A percentile compares a stretch with the other conserved stretches of the same genome.
Conservation (phyloP, 2,888 invertebrate species). For the Ophion ventricosus region DNA sequence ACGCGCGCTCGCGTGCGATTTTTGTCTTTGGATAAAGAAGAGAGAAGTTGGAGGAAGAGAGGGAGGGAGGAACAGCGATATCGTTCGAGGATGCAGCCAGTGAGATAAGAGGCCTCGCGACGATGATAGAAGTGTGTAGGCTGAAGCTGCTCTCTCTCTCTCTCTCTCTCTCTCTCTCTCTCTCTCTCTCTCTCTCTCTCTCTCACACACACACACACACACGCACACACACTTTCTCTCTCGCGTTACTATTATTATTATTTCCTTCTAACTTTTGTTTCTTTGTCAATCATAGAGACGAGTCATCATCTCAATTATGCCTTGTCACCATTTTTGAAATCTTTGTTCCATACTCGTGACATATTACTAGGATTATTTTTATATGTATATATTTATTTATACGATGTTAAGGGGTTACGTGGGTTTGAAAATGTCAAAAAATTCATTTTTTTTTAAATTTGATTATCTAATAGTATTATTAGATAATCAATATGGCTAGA, state of each 20-base stretch:
- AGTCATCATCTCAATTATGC: conserved; percentile 13
- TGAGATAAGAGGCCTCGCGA: conserved; percentile 51
- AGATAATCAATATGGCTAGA: too few relatives aligned
- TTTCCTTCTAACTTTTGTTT: conserved; percentile 30
- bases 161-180: too few relatives aligned
- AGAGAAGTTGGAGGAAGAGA: background rate
- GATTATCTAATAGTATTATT: too few relatives aligned
- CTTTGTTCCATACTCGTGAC: background rate
- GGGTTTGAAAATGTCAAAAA: too few relatives aligned
- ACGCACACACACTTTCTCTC: too few relatives aligned
- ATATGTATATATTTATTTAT: too few relatives aligned
- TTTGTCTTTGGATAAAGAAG: background rate
- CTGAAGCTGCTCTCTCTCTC: conserved; percentile 24
- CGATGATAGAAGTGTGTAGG: conserved; percentile 45
- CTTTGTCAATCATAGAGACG: conserved; percentile 11
- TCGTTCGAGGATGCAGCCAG: conserved; percentile 62
- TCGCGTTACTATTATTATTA: conserved; percentile 13
- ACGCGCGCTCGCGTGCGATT: too few relatives aligned
- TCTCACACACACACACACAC: background rate
- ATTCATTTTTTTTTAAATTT: too few relatives aligned
- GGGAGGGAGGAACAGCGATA: conserved; percentile 33
- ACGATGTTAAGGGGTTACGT: background rate
- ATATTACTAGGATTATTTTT: too few relatives aligned
- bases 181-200: too few relatives aligned
- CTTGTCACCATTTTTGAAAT: conserved; percentile 22